These are phyloP conservation scores for Drosophila arawakana DNA, from an alignment of 1,140 invertebrate genomes.

Conservation along the genomic window DNA sequence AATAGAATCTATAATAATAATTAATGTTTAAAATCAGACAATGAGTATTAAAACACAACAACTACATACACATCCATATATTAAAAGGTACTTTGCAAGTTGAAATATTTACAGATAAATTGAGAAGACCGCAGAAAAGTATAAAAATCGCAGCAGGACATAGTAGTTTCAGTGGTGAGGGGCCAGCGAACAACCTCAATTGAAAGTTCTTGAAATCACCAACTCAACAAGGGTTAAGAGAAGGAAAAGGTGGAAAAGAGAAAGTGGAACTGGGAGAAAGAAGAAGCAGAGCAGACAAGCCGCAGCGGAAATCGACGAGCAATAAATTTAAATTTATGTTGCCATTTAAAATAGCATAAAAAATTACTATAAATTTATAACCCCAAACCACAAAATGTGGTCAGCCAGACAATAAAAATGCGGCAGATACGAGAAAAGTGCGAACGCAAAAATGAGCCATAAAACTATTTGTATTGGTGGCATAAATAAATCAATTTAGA, in stretches of 20 bases:
- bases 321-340: conserved; percentile 81
- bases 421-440: conserved; percentile 34
- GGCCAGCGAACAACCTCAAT: conserved; percentile 2
- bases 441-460: not conserved
- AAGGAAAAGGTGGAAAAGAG: not conserved
- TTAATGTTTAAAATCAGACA: too few species aligned
- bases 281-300: conserved; percentile 16
- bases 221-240: not conserved
- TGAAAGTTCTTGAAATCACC: not conserved
- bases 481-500: conserved; percentile 79
- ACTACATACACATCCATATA: too few species aligned
- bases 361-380: conserved; percentile 76
- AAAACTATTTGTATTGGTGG: conserved; percentile 33
- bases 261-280: not conserved
- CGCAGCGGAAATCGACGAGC: conserved; percentile 64
- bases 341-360: conserved; percentile 67
- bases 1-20: too few species aligned
- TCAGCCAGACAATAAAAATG: conserved; percentile 69
- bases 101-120: conserved; percentile 6
- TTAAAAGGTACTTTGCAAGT: not conserved
- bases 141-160: conserved; percentile 23
- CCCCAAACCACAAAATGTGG: conserved; percentile 72
- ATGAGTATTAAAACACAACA: too few species aligned
- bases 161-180: conserved; percentile 8
- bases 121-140: conserved; percentile 28